Percentiles rank a stretch among this genome's conserved stretches.
These are phyloP conservation scores for Mimumesa dahlbomi DNA, from an alignment of 2,888 invertebrate genomes.

Conservation along the genomic window DNA sequence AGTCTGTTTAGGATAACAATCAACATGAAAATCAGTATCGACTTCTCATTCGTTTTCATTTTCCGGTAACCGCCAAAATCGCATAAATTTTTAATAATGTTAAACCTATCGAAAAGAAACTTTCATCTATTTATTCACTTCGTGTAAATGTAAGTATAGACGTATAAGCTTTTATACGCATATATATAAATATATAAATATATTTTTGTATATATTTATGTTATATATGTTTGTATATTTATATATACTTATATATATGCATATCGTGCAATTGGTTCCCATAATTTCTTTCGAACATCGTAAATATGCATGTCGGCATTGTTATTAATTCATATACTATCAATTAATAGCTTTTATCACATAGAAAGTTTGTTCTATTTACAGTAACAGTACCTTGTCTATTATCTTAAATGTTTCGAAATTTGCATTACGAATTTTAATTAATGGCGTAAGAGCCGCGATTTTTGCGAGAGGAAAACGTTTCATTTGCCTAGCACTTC, in stretches of 20 bases:
- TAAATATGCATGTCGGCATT: slow-evolving; percentile 44
- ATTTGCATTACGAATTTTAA: too few relatives aligned
- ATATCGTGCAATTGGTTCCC: slow-evolving; percentile 60
- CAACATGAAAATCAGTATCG: slow-evolving; percentile 44
- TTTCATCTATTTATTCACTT: slow-evolving; percentile 22
- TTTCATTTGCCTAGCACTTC: too few relatives aligned
- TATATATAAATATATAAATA: slow-evolving; percentile 49
- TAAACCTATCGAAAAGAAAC: slow-evolving; percentile 46
- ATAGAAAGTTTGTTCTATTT: slow-evolving; percentile 59
- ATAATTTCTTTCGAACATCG: slow-evolving; percentile 44
- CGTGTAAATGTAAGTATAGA: slow-evolving; percentile 50
- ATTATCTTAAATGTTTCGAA: too few relatives aligned
- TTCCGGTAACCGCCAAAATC: slow-evolving; percentile 56
- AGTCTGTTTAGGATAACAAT: slow-evolving; percentile 49
- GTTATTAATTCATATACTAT: slow-evolving; percentile 54
- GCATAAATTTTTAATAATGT: slow-evolving; percentile 21
- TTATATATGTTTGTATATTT: slow-evolving; percentile 30
- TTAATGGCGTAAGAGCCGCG: background rate
- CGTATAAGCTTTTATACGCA: slow-evolving; percentile 33
- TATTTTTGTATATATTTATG: slow-evolving; percentile 33
- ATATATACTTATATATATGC: slow-evolving; percentile 45
- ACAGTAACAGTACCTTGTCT: slow-evolving; percentile 37
- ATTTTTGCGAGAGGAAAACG: too few relatives aligned
- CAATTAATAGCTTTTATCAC: slow-evolving; percentile 57
- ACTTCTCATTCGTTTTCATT: slow-evolving; percentile 13